Evolutionary conservation across 2,888 invertebrate genomes (phyloP).

Genomic region (Sarcophaga carnaria): DNA sequence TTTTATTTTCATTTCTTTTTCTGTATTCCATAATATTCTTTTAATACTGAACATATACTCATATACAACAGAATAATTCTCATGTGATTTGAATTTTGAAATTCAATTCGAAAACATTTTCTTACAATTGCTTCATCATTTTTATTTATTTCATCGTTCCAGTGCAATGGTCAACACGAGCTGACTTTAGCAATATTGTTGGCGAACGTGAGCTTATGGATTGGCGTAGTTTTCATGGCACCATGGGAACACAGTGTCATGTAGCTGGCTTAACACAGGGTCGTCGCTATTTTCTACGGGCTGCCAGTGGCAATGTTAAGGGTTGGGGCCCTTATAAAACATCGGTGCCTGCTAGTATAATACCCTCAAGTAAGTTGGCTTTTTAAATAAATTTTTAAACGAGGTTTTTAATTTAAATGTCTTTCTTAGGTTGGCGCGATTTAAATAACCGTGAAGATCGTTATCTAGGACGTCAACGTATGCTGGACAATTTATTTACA

Average conservation of each 20-base stretch:
- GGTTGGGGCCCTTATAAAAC: constrained; percentile 91
- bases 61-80: background rate
- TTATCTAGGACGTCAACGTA: constrained; percentile 86
- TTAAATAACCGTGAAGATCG: constrained; percentile 87
- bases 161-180: constrained; percentile 97
- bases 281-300: constrained; percentile 93
- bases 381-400: background rate
- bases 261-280: constrained; percentile 91
- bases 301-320: constrained; percentile 95
- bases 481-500: constrained; percentile 88
- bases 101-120: background rate
- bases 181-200: constrained; percentile 91
- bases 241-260: constrained; percentile 82
- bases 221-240: constrained; percentile 81
- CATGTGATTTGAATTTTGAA: background rate
- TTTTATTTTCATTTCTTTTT: background rate
- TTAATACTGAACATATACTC: background rate
- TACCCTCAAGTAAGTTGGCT: constrained; percentile 91
- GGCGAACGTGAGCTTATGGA: constrained; percentile 91
- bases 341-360: constrained; percentile 91
- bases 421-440: constrained; percentile 90
- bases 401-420: background rate
- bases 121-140: background rate
- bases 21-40: background rate
- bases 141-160: constrained; percentile 58